Base-by-base conservation (phyloP, 2,113 vertebrate species). In the Misgurnus anguillicaudatus region DNA sequence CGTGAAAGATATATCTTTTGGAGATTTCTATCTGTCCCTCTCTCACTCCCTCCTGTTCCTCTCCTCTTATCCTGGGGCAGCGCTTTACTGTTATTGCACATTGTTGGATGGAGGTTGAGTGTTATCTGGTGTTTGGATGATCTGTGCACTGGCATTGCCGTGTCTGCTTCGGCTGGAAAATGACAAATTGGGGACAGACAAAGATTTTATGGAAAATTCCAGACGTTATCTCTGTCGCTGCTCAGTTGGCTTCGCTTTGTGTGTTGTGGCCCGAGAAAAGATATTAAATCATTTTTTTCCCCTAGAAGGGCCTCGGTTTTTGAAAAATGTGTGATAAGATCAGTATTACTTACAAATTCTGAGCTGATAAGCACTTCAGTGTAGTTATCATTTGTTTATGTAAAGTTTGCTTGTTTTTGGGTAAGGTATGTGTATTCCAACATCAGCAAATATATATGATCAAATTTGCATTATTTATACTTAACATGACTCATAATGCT, bases 121-220 rank as follows among this genome's bases (percentile, higher is more conserved):
- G 72, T 51, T 79, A 61, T 78, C 66, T 42, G 36, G 2, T 62
- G 65, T 71, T 81, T 76, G 80, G 65, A 39, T 57, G 58, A 67
- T 67, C 63, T 60, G 42, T 62, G 80, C 57, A 42, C 14, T 81
- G 57, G 47, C 31, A 69, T 31, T 63, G 21, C 42, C 9, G 47
- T 41, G 64, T 71, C 58, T 51, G 73, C 60, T 76, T 64, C 38
- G 45, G 73, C 60, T 64, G 45, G 60, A 64, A 64, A 64, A 53
- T 76, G 61, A 76, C 45, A 76, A 76, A 76, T 76, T 64, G 61
- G 45, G 73, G 73, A 76, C 73, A 76, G 73, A 76, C 73, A 76
- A 76, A 76, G 61, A 76, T 76, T 76, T 76, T 53, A 76, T 9
- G 10, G 61, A 64, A 76, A 64, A 64, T 76, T 76, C 45, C 31